Conservation (phyloP, 2,888 invertebrate genomes). For the Drosophila pegasa region DNA sequence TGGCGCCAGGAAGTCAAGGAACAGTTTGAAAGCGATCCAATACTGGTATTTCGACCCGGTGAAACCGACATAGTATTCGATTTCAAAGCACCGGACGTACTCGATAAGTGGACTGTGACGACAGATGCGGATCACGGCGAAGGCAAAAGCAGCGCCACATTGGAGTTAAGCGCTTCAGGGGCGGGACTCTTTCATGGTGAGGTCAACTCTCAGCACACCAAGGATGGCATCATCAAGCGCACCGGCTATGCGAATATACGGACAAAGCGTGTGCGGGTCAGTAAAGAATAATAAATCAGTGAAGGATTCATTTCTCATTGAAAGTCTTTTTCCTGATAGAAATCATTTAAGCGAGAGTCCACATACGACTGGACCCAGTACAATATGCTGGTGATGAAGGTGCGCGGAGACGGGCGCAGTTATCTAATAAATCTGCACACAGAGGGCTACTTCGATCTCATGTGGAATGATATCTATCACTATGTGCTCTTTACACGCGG, state of each 20-base stretch:
- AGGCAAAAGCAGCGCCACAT: conserved; percentile 89
- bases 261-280: conserved; percentile 88
- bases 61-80: conserved; percentile 91
- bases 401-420: conserved; percentile 97
- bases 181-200: conserved; percentile 90
- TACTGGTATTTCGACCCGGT: conserved; percentile 86
- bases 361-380: conserved; percentile 91
- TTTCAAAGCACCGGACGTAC: conserved; percentile 87
- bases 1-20: conserved; percentile 90
- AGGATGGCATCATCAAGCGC: conserved; percentile 91
- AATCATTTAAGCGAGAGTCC: conserved; percentile 91
- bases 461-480: conserved; percentile 95
- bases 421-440: conserved; percentile 93
- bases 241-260: conserved; percentile 94
- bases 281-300: conserved; percentile 44
- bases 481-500: conserved; percentile 97
- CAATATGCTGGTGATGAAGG: conserved; percentile 90
- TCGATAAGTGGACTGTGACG: conserved; percentile 90
- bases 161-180: conserved; percentile 89
- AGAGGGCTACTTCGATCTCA: conserved; percentile 91
- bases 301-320: not conserved
- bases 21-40: conserved; percentile 87
- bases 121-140: conserved; percentile 92
- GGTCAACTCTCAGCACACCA: conserved; percentile 89
- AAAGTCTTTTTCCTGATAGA: conserved; percentile 84